Evolutionary conservation across 1,140 invertebrate genomes (phyloP), one percentile per base, ranked within the genome.

Genomic region (Lepidurus arcticus): DNA sequence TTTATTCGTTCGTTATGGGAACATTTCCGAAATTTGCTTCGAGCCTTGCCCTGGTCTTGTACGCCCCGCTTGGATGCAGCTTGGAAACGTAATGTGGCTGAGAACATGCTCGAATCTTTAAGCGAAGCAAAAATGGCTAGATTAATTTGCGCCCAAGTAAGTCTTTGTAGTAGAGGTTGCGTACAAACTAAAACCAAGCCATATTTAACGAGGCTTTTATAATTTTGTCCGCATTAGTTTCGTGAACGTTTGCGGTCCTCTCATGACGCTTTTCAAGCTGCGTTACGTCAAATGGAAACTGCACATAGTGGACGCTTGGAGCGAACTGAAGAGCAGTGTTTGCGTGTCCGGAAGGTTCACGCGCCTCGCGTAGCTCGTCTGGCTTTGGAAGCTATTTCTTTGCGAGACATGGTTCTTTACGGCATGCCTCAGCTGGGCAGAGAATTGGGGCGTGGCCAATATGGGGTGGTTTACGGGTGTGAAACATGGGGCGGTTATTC

Each of bases 381-480:
- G n/a, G 92, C 93, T 5, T 85, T 96, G 5, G 93, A 96, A 84
- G 93, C 92, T 77, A 94, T 92, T 1, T 95, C 93, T 0, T 89
- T 95, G 82, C 91, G 90, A 82, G 94, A 96, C 84, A 86, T 90
- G 65, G 87, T 94, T 2, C 85, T 91, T 79, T 91, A 91, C 85
- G 89, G 94, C 1, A 91, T 92, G 85, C 94, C 94, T 0, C 88
- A 91, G 80, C 87, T 92, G 74, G 91, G 90, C 1, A 88, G 90
- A 80, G 94, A 96, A 86, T 93, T 96, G 53, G 94, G 94, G 1
- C 88, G 94, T 43, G 94, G 94, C 1, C 94, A 96, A 83, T 97
- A 96, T 85, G 95, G 95, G 13, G 94, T 97, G n/a, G 94, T 96
- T 10, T 96, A 93, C 84, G 87, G 91, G 0, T 94, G 93, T 82